Evolutionary conservation across 1,140 invertebrate genomes (phyloP), one percentile per base, ranked within the genome.

Genomic region (Macrocentrus cingulum): DNA sequence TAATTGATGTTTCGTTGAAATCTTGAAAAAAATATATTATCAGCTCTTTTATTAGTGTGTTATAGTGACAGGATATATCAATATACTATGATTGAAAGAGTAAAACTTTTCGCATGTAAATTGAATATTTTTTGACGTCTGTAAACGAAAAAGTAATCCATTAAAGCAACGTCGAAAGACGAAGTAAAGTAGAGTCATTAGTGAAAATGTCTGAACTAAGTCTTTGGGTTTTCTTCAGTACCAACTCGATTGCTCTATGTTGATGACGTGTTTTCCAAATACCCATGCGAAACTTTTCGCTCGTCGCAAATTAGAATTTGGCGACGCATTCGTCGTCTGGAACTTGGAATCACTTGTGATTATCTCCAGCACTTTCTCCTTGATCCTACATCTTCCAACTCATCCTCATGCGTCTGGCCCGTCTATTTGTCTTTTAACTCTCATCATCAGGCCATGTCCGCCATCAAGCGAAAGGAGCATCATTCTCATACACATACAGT

Each of bases 211-310:
- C 16, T 18, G 13, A 8, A n/a, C n/a, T n/a, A 15, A 25, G 11
- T 19, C 20, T 15, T 51, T 34, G 25, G 22, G 39, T 44, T 37
- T 36, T 41, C 66, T 61, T 53, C 63, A 13, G 8, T 9, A 29
- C 46, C 23, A 56, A 20, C 39, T 29, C 48, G 48, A 58, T 51
- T 58, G 48, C 3, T 15, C 34, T 11, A 58, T 58, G 56, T 29
- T 58, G 56, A 58, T 58, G 48, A 49, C 48, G 46, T 50, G 48
- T 58, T 58, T 51, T 51, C 56, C 56, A 58, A 58, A 58, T 39
- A 46, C 13, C 20, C 13, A 51, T 13, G 34, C 42, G 44, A 58
- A 58, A 58, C 46, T 58, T 58, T 44, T 9, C 37, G 48, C 13
- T 29, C 22, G 48, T 23, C 16, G 7, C 2, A 58, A 58, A 58